These are phyloP conservation scores for Scaptomyza parva DNA, from an alignment of 2,888 invertebrate genomes.

Conservation along the genomic window DNA sequence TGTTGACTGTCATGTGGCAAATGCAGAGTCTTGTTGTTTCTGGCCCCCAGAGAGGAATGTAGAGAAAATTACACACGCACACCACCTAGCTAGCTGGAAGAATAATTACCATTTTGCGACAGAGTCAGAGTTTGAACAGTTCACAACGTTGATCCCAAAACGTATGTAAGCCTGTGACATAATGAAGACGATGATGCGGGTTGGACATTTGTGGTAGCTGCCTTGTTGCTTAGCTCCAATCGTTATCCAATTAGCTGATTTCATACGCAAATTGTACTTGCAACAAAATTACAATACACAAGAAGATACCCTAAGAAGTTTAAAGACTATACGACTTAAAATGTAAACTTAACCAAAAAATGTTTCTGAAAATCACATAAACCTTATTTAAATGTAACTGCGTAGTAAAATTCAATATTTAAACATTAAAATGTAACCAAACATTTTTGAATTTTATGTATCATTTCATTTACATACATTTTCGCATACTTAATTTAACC, in stretches of 20 bases:
- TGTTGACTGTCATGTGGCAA: constrained; percentile 11
- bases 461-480: too few relatives aligned
- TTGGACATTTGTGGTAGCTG: constrained; percentile 38
- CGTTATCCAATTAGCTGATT: constrained; percentile 45
- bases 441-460: too few relatives aligned
- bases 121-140: constrained; percentile 23
- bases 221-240: constrained; percentile 27
- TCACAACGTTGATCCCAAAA: constrained; percentile 20
- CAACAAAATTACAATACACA: background rate
- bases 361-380: background rate
- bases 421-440: too few relatives aligned
- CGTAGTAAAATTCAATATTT: background rate
- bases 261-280: constrained; percentile 4
- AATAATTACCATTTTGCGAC: constrained; percentile 36
- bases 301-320: background rate
- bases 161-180: constrained; percentile 11
- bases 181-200: constrained; percentile 14
- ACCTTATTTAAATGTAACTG: background rate
- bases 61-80: constrained; percentile 10
- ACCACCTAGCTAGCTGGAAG: background rate
- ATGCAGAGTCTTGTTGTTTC: constrained; percentile 6
- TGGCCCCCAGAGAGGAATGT: background rate
- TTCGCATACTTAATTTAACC: background rate
- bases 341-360: background rate
- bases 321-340: too few relatives aligned